phyloP scores from a whole-genome alignment of 2,888 invertebrate species.

The Thera britannica region DNA sequence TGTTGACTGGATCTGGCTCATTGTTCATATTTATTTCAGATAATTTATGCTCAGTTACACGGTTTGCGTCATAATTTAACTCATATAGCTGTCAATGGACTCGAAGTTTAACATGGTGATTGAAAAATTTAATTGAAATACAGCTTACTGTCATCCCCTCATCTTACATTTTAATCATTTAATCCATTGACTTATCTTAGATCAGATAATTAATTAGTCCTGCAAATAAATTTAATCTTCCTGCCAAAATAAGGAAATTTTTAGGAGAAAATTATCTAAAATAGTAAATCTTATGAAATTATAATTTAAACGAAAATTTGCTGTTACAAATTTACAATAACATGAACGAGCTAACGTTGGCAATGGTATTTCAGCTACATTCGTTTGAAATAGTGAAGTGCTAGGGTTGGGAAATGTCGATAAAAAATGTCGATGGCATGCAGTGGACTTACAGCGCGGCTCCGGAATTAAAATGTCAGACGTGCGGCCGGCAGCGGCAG shows the following conservation, averaged over 20 bases:
- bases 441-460: slow-evolving; percentile 71
- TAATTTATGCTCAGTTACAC: too few species aligned
- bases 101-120: not conserved
- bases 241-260: too few species aligned
- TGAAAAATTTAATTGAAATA: not conserved
- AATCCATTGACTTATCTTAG: not conserved
- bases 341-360: not conserved
- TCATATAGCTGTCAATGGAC: too few species aligned
- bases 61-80: too few species aligned
- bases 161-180: not conserved
- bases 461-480: slow-evolving; percentile 84
- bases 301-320: not conserved
- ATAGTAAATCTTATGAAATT: not conserved
- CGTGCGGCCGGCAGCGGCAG: slow-evolving; percentile 76
- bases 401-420: slow-evolving; percentile 65
- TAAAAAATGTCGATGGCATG: slow-evolving; percentile 73
- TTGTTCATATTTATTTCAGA: slow-evolving; percentile 16
- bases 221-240: too few species aligned
- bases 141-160: too few species aligned
- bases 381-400: slow-evolving; percentile 59
- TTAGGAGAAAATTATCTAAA: too few species aligned
- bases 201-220: not conserved
- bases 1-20: slow-evolving; percentile 33
- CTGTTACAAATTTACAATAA: not conserved
- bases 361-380: slow-evolving; percentile 18